Evolutionary conservation across 2,888 invertebrate genomes (phyloP), one percentile per base, ranked within the genome.

Genomic region (Nasonovia ribisnigri): DNA sequence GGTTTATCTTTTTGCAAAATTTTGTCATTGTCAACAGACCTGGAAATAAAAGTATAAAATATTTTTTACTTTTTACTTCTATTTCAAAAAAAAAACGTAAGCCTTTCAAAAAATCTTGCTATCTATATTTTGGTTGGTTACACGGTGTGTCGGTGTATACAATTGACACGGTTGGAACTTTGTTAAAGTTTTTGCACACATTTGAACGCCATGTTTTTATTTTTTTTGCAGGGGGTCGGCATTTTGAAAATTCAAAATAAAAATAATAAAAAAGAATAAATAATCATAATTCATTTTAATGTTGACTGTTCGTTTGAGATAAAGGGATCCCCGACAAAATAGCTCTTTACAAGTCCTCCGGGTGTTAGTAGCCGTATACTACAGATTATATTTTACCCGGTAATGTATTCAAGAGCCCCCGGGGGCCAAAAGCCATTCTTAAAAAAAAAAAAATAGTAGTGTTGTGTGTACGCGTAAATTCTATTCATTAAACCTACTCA

Each of bases 261-360:
- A 67, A 87, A 88, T 48, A 84, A 91, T 42, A 88, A 90, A 93
- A 88, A 90, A 93, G n/a, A 93, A 90, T 84, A 89, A 90, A 88
- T 84, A 93, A 93, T 90, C 88, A 93, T 93, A 93, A 93, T 90
- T 93, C 93, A 90, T 93, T 93, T 93, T 93, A 93, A 93, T 67
- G 93, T 93, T 90, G 93, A 93, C 93, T 93, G 93, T 67, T 90
- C 90, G 93, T 90, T 90, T 86, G 93, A 93, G 93, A 93, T 93
- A 93, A 93, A 93, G 93, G 93, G 93, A 93, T 93, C 93, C 57
- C 93, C 84, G 93, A 93, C 93, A 93, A 93, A 93, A 93, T 90
- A 93, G 90, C 93, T 93, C 93, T 93, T 93, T 93, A 93, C 93
- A 93, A 93, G 93, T 93, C 93, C 93, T 90, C 90, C 93, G 93